Conservation (phyloP, 2,888 invertebrate species). For the Diarsia dahlii region DNA sequence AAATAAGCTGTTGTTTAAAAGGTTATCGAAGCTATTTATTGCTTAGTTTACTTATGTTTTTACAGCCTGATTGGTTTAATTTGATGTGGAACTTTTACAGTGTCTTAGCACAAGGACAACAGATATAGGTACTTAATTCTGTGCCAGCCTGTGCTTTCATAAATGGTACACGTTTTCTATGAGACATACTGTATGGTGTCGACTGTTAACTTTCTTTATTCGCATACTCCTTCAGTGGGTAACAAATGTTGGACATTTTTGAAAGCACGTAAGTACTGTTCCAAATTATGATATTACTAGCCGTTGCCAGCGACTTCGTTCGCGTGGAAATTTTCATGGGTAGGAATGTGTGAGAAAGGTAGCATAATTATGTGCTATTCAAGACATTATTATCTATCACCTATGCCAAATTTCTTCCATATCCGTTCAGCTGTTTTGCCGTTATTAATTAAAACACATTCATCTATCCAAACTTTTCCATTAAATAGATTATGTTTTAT, state of each 20-base stretch:
- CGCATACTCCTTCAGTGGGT: too few species aligned
- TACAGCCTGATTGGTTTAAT: background rate
- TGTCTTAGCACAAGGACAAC: background rate
- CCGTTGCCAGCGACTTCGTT: too few species aligned
- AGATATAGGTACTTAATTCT: constrained; percentile 21
- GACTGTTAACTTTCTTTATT: constrained; percentile 1
- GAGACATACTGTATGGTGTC: constrained; percentile 24
- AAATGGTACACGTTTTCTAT: constrained; percentile 53
- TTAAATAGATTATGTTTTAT: background rate
- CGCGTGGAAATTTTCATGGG: too few species aligned
- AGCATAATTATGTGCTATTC: background rate
- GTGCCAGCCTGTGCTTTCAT: constrained; percentile 52
- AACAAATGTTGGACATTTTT: too few species aligned
- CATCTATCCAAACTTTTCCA: too few species aligned
- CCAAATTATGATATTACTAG: too few species aligned
- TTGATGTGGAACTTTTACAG: background rate
- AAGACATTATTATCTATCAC: background rate
- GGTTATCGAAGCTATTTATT: background rate
- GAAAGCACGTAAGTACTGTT: too few species aligned
- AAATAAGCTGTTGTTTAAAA: background rate
- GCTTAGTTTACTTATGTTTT: background rate
- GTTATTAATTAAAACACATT: too few species aligned
- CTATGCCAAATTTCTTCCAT: too few species aligned
- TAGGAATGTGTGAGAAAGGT: background rate
- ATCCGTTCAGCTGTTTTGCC: too few species aligned